phyloP scores from a whole-genome alignment of 1,140 invertebrate species.

The Formica exsecta region DNA sequence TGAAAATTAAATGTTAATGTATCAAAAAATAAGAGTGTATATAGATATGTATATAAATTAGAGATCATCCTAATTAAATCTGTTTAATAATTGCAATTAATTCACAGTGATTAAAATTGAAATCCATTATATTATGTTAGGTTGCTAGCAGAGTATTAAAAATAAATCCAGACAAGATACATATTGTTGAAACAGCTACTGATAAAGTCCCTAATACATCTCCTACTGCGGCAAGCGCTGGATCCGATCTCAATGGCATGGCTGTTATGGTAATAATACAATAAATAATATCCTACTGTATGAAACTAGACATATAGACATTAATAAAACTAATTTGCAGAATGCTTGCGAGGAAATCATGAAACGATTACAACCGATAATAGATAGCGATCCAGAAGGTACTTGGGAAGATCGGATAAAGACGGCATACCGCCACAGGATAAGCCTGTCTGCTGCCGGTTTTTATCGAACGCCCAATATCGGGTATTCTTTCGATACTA shows the following conservation, averaged over 20 bases:
- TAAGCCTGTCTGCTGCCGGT: slow-evolving; percentile 94
- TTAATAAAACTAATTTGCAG: slow-evolving; percentile 81
- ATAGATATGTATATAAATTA: not conserved
- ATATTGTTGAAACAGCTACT: slow-evolving; percentile 95
- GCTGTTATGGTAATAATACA: slow-evolving; percentile 91
- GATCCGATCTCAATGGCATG: slow-evolving; percentile 98
- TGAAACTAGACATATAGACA: not conserved
- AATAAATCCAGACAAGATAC: slow-evolving; percentile 92
- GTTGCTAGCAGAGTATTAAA: slow-evolving; percentile 92
- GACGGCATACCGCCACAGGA: slow-evolving; percentile 92
- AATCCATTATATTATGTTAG: slow-evolving; percentile 68
- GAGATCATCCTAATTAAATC: no score
- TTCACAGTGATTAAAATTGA: not conserved
- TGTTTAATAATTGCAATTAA: not conserved
- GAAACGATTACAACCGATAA: slow-evolving; percentile 92
- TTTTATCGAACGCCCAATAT: slow-evolving; percentile 94
- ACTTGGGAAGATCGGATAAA: slow-evolving; percentile 95
- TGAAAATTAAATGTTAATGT: not conserved
- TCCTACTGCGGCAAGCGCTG: slow-evolving; percentile 95
- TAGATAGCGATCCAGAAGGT: slow-evolving; percentile 91
- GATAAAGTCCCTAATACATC: slow-evolving; percentile 98
- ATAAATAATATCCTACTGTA: slow-evolving; percentile 4
- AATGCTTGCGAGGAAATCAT: slow-evolving; percentile 94
- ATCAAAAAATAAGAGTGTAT: not conserved
- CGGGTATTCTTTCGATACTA: slow-evolving; percentile 91